Conservation (phyloP, 1,140 invertebrate species). For the Hyles vespertilio region DNA sequence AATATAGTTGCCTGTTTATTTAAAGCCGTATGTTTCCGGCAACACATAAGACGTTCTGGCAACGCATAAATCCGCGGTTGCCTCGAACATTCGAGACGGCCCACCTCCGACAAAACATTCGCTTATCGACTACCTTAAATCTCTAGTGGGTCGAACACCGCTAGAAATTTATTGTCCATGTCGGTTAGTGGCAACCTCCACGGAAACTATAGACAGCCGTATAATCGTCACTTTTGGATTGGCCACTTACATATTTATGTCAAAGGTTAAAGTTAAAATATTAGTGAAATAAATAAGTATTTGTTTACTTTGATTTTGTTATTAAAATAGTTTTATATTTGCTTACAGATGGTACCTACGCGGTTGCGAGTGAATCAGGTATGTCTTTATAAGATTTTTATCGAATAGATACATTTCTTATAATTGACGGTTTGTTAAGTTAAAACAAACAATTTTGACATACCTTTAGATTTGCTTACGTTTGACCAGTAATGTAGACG, state of each 20-base stretch:
- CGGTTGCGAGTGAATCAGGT: no score
- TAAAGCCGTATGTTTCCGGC: constrained; percentile 3
- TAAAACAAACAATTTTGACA: no score
- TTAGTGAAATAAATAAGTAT: no score
- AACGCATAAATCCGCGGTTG: constrained; percentile 24
- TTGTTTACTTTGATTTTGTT: no score
- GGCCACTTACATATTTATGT: background rate
- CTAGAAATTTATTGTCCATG: constrained; percentile 38
- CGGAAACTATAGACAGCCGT: constrained; percentile 17
- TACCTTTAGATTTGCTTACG: no score
- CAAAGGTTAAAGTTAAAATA: no score
- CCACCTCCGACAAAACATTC: constrained; percentile 33
- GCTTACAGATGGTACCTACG: no score
- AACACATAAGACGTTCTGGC: constrained; percentile 10
- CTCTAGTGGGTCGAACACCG: constrained; percentile 39
- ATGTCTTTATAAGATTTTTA: no score
- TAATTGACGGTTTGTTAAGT: no score
- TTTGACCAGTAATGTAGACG: no score
- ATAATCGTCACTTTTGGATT: constrained; percentile 21
- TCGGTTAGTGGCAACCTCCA: constrained; percentile 20
- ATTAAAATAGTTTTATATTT: no score
- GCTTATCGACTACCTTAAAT: constrained; percentile 43
- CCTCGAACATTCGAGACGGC: constrained; percentile 23
- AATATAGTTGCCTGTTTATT: background rate
- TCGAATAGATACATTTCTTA: no score